A percentile compares a stretch with the other conserved stretches of the same genome.
Evolutionary conservation across 2,888 invertebrate genomes (phyloP).

Genomic region (Craniophora ligustri): DNA sequence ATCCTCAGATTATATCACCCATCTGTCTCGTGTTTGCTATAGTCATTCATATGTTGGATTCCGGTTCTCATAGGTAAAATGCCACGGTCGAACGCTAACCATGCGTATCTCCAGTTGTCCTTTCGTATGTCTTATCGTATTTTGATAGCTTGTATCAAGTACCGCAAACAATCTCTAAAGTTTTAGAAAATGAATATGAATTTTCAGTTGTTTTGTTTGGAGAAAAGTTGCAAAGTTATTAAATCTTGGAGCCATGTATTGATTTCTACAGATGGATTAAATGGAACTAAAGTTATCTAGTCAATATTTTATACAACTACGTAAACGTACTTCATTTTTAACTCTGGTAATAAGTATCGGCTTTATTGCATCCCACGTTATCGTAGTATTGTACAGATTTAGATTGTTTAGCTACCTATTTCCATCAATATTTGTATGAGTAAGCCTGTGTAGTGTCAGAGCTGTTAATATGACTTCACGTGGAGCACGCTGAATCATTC

Average conservation of each 20-base stretch:
- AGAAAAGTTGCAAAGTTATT: no score
- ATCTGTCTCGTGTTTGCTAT: conserved; percentile 56
- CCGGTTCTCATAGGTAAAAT: conserved; percentile 66
- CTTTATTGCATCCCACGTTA: conserved; percentile 36
- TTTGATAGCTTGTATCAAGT: neutral
- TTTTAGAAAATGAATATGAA: neutral
- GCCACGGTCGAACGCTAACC: conserved; percentile 61
- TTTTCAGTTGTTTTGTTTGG: no score
- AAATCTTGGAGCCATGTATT: conserved; percentile 10
- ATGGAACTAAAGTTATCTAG: conserved; percentile 17
- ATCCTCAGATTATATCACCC: conserved; percentile 54
- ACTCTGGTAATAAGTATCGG: conserved; percentile 16
- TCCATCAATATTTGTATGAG: conserved; percentile 16
- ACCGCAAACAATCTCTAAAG: neutral
- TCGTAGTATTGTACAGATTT: conserved; percentile 27
- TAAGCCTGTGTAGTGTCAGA: conserved; percentile 3
- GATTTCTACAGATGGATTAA: conserved; percentile 3
- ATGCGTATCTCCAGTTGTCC: conserved; percentile 4
- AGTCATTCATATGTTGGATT: conserved; percentile 63
- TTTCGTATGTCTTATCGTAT: conserved; percentile 1
- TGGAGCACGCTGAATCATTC: conserved; percentile 36
- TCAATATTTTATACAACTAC: conserved; percentile 25
- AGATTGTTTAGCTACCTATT: conserved; percentile 33
- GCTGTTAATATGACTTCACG: conserved; percentile 30
- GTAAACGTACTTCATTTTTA: conserved; percentile 19